Evolutionary conservation across 1,140 invertebrate species (phyloP).

Genomic region (Heliconius nattereri): DNA sequence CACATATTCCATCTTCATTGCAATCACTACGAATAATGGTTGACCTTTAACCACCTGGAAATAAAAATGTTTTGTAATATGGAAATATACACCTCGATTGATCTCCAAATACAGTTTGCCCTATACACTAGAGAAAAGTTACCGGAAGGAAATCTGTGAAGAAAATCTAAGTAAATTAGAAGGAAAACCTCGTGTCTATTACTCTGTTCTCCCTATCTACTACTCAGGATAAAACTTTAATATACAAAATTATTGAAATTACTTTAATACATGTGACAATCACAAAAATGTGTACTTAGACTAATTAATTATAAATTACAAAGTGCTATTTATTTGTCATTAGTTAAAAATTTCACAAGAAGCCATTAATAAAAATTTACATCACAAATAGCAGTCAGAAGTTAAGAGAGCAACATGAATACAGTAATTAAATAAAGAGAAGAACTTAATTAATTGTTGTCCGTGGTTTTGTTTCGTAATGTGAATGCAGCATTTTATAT

Average conservation of each 20-base stretch:
- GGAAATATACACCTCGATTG: no score
- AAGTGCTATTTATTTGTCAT: background rate
- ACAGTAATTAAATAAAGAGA: background rate
- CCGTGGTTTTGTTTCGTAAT: background rate
- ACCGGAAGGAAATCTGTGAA: no score
- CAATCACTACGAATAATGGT: slow-evolving; percentile 94
- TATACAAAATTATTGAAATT: background rate
- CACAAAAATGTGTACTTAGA: background rate
- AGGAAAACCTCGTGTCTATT: no score
- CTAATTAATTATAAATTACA: background rate
- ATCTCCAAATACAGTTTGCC: no score
- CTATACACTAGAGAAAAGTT: no score
- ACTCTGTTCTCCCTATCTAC: background rate
- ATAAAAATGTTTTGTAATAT: no score
- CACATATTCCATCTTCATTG: slow-evolving; percentile 99
- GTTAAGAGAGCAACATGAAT: background rate
- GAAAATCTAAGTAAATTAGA: no score
- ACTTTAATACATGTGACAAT: background rate
- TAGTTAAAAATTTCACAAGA: background rate
- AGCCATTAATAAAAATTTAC: background rate
- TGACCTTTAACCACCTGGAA: slow-evolving; percentile 89
- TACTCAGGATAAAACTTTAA: background rate
- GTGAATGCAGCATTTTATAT: background rate
- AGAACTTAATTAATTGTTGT: background rate
- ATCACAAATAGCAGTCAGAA: background rate